Base-by-base conservation (phyloP, 2,113 vertebrate genomes). In the Dendropsophus ebraccatus region DNA sequence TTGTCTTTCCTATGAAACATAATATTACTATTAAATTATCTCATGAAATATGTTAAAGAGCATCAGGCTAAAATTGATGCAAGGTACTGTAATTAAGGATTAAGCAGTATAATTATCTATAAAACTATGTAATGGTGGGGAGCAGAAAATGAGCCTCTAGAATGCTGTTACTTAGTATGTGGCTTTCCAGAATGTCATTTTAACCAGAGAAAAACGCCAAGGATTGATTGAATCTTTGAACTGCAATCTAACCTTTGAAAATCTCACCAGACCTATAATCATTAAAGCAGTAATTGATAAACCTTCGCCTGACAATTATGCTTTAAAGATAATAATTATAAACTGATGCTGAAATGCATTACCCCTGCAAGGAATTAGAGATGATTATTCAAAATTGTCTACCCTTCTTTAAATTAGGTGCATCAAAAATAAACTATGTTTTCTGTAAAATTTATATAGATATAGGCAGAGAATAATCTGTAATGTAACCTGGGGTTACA, bases 101-200 rank as follows among this genome's bases (percentile, higher is more conserved):
- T 70, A 79, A 79, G 89, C 83, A 84, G 41, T 28, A 86, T 88
- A 83, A 54, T 88, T 90, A 84, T 90, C 90, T 89, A 88, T 88
- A 90, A 87, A 87, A 87, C 87, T 89, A 87, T 88, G 85, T 83
- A 76, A 84, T 89, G 90, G 90, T 86, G 72, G 90, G 89, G 88
- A 87, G 84, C 67, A 80, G 78, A 90, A 90, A 92, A 88, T 81
- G 88, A 88, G 90, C 78, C 89, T 91, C 90, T 91, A 87, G 72
- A 91, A 83, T 85, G 65, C 50, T 83, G 87, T 88, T 92, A 89
- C 88, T 90, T 90, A 86, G 79, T 86, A 0, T 75, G 65, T 50
- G 78, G 77, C 13, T 25, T 81, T 87, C 80, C 16, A 87, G 14
- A 30, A 47, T 88, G 84, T 81, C 77, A 32, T 87, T 87, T 86